Percentiles rank a stretch among this genome's conserved stretches.
These are phyloP conservation scores for Heteronetta atricapilla DNA, from an alignment of 2,113 vertebrate species.

Conservation along the genomic window DNA sequence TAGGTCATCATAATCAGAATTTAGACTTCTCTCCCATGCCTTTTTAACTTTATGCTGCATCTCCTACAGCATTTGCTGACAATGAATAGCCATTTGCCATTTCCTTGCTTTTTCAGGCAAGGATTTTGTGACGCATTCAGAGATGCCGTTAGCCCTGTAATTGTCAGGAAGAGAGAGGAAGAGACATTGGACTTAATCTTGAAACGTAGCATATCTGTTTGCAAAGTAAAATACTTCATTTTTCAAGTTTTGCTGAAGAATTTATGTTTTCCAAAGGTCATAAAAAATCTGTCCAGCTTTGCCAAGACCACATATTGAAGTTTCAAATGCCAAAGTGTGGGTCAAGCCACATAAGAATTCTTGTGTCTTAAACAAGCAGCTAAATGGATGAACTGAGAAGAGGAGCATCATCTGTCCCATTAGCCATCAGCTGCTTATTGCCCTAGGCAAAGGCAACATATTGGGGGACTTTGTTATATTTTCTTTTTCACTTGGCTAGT, in stretches of 20 bases:
- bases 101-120: not conserved
- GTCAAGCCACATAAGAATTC: conserved; percentile 35
- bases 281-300: not conserved
- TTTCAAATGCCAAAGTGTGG: conserved; percentile 1
- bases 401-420: conserved; percentile 71
- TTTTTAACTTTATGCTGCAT: not conserved
- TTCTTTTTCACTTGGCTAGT: conserved; percentile 70
- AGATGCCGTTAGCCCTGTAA: not conserved
- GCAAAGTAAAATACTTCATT: not conserved
- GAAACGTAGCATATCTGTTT: not conserved
- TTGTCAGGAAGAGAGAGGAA: not conserved
- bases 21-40: not conserved
- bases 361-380: conserved; percentile 65
- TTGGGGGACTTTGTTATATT: conserved; percentile 66
- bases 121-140: not conserved
- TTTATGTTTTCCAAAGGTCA: not conserved
- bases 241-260: not conserved
- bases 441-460: conserved; percentile 64
- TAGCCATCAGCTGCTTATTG: conserved; percentile 55
- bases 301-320: not conserved
- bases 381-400: conserved; percentile 61
- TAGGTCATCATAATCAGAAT: no score
- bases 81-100: not conserved
- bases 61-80: not conserved
- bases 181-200: not conserved